phyloP scores from a whole-genome alignment of 1,140 invertebrate genomes.

The Nasonia longicornis region DNA sequence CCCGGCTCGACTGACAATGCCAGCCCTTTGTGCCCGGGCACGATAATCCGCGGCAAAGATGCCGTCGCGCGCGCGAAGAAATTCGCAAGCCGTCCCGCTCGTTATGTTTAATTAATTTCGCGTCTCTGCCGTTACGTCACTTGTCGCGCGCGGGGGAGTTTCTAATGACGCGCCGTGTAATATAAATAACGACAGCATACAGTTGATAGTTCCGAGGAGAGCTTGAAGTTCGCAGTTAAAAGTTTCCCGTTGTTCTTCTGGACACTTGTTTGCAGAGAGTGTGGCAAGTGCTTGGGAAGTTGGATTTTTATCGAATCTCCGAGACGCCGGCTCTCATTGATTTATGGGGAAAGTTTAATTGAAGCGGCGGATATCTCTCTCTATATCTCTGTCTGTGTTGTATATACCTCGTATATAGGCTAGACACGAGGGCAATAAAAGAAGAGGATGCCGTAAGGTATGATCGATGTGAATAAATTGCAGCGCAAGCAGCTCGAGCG shows the following conservation, averaged over 20 bases:
- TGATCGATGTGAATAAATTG: neutral
- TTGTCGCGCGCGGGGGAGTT: neutral
- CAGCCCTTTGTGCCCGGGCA: neutral
- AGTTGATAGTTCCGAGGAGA: neutral
- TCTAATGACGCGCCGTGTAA: neutral
- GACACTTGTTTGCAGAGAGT: neutral
- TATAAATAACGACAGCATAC: neutral
- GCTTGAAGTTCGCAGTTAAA: neutral
- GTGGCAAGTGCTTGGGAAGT: neutral
- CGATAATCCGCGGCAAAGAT: too few relatives aligned
- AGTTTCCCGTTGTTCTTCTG: neutral
- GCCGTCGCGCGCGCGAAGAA: neutral
- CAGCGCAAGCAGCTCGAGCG: too few relatives aligned
- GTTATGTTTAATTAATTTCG: slow-evolving; percentile 32
- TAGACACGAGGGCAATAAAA: neutral
- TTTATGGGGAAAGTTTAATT: neutral
- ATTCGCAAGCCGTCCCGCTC: slow-evolving; percentile 2
- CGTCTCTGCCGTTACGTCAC: neutral
- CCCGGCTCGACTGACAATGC: neutral
- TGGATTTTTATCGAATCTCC: too few relatives aligned
- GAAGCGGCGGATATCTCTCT: neutral
- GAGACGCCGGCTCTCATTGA: neutral
- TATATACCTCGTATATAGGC: neutral
- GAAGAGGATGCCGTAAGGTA: neutral
- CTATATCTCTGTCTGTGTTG: too few relatives aligned